Base-by-base conservation (phyloP, 1,140 invertebrate genomes). In the Muscidifurax raptorellus region DNA sequence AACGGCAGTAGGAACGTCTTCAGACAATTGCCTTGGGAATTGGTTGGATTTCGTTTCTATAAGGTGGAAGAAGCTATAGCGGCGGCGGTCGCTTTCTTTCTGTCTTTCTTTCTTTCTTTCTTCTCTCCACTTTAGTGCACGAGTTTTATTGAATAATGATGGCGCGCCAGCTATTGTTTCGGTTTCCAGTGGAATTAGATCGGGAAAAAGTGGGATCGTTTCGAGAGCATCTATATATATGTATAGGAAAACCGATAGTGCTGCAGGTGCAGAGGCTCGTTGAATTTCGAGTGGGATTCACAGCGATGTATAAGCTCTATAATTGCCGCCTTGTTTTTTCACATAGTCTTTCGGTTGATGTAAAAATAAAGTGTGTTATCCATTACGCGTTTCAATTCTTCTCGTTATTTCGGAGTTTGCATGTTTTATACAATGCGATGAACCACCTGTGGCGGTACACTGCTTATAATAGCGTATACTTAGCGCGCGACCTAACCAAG, bases 1-100 rank as follows among this genome's bases (percentile, higher is more conserved):
- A 28, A 25, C 67, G 18, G 10, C 13, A 15, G 74, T 27, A n/a
- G n/a, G n/a, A 59, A 59, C 52, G 28, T 22, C 52, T 78, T n/a
- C 47, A 64, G 40, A 47, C 76, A 64, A 78, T 78, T 78, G 28
- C 40, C 52, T 18, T n/a, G 32, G 52, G 76, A 78, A 78, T 78
- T 78, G 76, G 52, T 18, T 64, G 28, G 74, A 25, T 76, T 28
- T 76, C 44, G 40, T 76, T 52, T 27, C 40, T 15, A 7, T 1
- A 72, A 15, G 30, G 69, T 18, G 15, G 15, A 52, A 2, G 40
- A 40, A 10, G 10, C 40, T n/a, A n/a, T n/a, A n/a, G 40, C 40
- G 10, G 4, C 40, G n/a, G 40, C 10, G 40, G 40, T 12, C 44
- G 7, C 13, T 47, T 3, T 40, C 36, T 3, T 13, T 44, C 40